phyloP scores from a whole-genome alignment of 2,888 invertebrate genomes.

The Conistra vaccinii region DNA sequence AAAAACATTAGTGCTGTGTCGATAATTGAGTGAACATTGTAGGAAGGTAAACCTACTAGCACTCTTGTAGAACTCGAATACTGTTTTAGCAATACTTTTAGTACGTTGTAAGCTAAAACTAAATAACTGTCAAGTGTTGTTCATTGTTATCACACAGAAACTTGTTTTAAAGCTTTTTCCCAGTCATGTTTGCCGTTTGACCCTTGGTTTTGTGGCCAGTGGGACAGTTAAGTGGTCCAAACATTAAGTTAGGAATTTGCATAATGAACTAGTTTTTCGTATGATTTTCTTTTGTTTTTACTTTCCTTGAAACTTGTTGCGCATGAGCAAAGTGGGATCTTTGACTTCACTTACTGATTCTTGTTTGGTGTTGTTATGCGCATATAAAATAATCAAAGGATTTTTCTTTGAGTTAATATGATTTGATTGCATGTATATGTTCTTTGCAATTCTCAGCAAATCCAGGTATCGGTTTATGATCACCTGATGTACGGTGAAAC shows the following conservation, averaged over 20 bases:
- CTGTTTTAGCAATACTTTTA: conserved; percentile 57
- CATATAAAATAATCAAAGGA: no score
- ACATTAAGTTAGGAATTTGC: conserved; percentile 12
- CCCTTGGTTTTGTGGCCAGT: conserved; percentile 43
- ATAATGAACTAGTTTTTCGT: conserved; percentile 5
- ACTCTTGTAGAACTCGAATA: conserved; percentile 56
- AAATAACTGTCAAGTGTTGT: conserved; percentile 37
- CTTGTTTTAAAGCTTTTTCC: conserved; percentile 38
- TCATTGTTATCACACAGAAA: conserved; percentile 33
- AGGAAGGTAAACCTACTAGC: background rate
- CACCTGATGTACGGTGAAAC: no score
- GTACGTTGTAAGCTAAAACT: conserved; percentile 38
- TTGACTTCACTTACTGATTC: no score
- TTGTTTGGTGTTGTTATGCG: no score
- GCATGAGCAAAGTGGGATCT: background rate
- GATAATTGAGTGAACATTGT: conserved; percentile 55
- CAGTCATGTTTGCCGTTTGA: conserved; percentile 32
- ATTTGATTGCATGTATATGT: no score
- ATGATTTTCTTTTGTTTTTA: conserved; percentile 18
- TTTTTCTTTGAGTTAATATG: no score
- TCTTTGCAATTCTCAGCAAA: background rate
- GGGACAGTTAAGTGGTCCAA: conserved; percentile 23
- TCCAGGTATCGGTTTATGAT: background rate
- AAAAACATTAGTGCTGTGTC: conserved; percentile 41
- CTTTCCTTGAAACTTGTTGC: background rate